Evolutionary conservation across 2,797 vertebrate genomes (phyloP).

Genomic region (Sebastes miniatus): DNA sequence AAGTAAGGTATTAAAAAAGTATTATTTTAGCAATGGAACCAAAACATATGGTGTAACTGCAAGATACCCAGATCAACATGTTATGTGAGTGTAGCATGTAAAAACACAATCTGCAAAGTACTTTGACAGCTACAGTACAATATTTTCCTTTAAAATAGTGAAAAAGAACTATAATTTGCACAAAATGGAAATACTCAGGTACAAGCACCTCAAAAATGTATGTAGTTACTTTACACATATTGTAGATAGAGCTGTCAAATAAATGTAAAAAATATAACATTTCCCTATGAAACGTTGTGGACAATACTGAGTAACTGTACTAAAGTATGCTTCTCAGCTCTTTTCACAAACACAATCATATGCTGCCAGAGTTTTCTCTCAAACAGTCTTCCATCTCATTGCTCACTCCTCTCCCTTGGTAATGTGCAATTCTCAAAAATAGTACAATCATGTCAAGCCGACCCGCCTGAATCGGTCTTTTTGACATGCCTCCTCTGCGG

Average conservation of each 20-base stretch:
- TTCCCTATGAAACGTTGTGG: not conserved
- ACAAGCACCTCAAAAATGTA: not conserved
- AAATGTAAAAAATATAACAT: not conserved
- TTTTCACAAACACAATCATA: not conserved
- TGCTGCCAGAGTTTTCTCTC: not conserved
- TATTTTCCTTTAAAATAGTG: not conserved
- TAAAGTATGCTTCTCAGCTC: not conserved
- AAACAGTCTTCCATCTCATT: slow-evolving; percentile 15
- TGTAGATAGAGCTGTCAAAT: not conserved
- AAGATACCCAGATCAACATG: not conserved
- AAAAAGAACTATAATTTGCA: not conserved
- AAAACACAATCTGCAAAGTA: not conserved
- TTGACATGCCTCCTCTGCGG: slow-evolving; percentile 53
- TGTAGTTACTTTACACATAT: not conserved
- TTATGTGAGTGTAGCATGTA: not conserved
- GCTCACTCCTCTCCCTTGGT: slow-evolving; percentile 19
- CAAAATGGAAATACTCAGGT: not conserved
- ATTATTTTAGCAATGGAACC: not conserved
- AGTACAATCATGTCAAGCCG: slow-evolving; percentile 34
- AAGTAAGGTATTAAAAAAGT: no score
- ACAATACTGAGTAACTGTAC: not conserved
- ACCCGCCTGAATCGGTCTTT: slow-evolving; percentile 43
- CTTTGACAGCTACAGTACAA: not conserved
- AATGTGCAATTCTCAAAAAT: slow-evolving; percentile 34
- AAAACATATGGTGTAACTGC: not conserved